Conservation (phyloP, 2,113 vertebrate species). For the Stigmatopora nigra region DNA sequence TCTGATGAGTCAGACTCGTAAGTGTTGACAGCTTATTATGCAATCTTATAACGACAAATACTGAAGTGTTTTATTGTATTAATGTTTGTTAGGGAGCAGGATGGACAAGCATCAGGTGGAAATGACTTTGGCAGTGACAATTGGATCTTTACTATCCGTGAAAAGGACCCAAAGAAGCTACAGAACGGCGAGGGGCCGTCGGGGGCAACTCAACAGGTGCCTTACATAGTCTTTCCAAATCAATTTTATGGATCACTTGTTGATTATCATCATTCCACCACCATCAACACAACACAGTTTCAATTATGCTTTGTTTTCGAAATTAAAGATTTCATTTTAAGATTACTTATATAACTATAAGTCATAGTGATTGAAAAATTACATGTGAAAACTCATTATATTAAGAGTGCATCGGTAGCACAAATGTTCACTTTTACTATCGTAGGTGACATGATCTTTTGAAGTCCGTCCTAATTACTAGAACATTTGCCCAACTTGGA, state of each 20-base stretch:
- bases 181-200: slow-evolving; percentile 83
- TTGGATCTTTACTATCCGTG: slow-evolving; percentile 95
- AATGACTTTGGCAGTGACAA: slow-evolving; percentile 80
- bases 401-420: too few species aligned
- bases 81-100: slow-evolving; percentile 73
- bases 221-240: not conserved
- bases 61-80: not conserved
- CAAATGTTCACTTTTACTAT: too few species aligned
- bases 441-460: too few species aligned
- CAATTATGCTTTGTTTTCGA: too few species aligned
- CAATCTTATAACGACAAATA: not conserved
- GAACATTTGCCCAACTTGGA: not conserved
- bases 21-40: slow-evolving; percentile 39
- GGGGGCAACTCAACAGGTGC: slow-evolving; percentile 72
- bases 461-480: not conserved
- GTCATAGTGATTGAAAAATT: too few species aligned
- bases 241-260: not conserved
- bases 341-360: too few species aligned
- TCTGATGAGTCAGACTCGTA: slow-evolving; percentile 92
- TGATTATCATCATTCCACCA: not conserved
- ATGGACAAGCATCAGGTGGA: slow-evolving; percentile 86
- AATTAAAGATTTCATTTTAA: too few species aligned
- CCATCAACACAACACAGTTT: too few species aligned
- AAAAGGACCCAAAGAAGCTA: slow-evolving; percentile 88
- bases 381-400: too few species aligned